phyloP scores from a whole-genome alignment of 2,797 vertebrate genomes.

The Gila robusta region DNA sequence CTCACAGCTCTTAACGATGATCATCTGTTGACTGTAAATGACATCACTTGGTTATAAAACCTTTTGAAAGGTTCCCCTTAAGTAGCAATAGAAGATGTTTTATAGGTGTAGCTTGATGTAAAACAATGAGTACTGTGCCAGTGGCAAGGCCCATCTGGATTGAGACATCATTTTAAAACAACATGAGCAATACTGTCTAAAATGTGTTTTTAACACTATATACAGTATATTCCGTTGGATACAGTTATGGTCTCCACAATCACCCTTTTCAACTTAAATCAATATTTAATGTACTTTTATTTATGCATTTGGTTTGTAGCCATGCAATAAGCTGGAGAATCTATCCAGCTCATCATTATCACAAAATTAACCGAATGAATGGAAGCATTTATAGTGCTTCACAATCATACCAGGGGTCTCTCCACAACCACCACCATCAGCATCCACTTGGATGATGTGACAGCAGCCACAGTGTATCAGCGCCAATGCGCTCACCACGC shows the following conservation, averaged over 20 bases:
- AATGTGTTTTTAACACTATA: neutral
- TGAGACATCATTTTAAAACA: neutral
- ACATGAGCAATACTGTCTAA: neutral
- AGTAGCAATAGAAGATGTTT: conserved; percentile 9
- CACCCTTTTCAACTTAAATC: neutral
- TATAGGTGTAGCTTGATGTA: conserved; percentile 1
- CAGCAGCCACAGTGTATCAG: neutral
- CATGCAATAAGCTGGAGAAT: neutral
- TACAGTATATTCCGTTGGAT: neutral
- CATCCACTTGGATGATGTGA: neutral
- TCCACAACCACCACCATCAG: neutral
- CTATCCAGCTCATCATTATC: neutral
- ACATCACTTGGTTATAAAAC: neutral
- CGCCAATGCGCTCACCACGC: too few relatives aligned
- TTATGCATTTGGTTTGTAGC: neutral
- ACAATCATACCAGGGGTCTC: neutral
- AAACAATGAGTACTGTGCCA: neutral
- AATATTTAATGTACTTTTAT: neutral
- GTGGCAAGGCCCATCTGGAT: neutral
- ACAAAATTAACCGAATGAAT: neutral
- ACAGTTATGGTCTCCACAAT: neutral
- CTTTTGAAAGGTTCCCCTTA: neutral
- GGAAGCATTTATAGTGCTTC: neutral
- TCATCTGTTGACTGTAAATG: conserved; percentile 18
- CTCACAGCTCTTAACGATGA: neutral